These are phyloP conservation scores for Tenthredo scrophulariae DNA, from an alignment of 2,888 invertebrate species.

Conservation along the genomic window DNA sequence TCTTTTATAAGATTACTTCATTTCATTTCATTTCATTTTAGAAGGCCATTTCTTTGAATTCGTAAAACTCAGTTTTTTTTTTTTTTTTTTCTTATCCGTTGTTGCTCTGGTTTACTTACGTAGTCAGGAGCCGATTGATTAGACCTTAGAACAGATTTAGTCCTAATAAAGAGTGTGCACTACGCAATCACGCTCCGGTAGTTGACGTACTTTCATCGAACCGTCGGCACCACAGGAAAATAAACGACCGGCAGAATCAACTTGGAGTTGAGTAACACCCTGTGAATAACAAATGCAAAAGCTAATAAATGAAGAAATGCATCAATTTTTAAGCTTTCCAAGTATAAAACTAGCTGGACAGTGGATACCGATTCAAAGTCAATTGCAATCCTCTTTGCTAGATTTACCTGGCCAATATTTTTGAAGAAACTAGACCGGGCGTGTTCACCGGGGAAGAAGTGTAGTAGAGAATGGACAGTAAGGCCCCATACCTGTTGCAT, in stretches of 20 bases:
- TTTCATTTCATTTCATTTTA: background rate
- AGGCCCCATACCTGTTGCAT: conserved; percentile 93
- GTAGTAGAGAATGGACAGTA: conserved; percentile 90
- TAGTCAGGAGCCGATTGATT: conserved; percentile 58
- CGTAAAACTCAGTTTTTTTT: conserved; percentile 33
- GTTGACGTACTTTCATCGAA: conserved; percentile 97
- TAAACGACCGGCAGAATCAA: conserved; percentile 92
- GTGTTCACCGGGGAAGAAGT: conserved; percentile 96
- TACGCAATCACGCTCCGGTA: conserved; percentile 89
- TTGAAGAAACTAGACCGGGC: conserved; percentile 98
- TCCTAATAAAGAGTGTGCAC: conserved; percentile 81
- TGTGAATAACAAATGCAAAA: conserved; percentile 55
- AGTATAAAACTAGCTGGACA: too few relatives aligned
- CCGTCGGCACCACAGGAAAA: conserved; percentile 99
- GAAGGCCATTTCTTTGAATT: conserved; percentile 46
- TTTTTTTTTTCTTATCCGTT: conserved; percentile 44
- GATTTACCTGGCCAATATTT: conserved; percentile 89
- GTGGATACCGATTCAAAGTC: too few relatives aligned
- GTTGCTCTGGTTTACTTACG: conserved; percentile 60
- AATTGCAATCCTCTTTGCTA: background rate
- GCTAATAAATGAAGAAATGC: background rate
- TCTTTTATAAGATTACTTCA: background rate
- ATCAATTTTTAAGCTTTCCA: background rate
- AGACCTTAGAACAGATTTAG: conserved; percentile 53
- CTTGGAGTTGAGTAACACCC: conserved; percentile 96